Evolutionary conservation across 2,888 invertebrate species (phyloP), one percentile per base, ranked within the genome.

Genomic region (Coleophora flavipennella): DNA sequence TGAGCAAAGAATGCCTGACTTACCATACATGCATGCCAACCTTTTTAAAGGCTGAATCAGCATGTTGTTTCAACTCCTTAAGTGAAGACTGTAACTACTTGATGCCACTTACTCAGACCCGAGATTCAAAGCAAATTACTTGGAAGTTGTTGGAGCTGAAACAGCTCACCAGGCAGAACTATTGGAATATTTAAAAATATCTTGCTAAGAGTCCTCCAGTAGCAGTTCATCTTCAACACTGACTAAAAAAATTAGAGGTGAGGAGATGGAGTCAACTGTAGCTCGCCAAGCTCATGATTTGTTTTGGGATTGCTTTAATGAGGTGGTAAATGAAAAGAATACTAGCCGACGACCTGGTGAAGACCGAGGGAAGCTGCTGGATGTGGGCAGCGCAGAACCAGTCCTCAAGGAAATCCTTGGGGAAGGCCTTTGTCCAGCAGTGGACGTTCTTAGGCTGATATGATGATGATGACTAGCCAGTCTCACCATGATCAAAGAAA

Each of bases 291-390:
- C 41, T 44, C 45, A 45, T 38, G 46, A 52, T 36, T 48, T 40
- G n/a, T 46, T 49, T 46, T 48, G 46, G 49, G 37, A 51, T 34
- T 44, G 49, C 33, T 49, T 52, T 27, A 40, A 46, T 41, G 45
- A 50, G 42, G 49, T 49, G 35, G 46, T 47, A 45, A n/a, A n/a
- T n/a, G n/a, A n/a, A n/a, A 49, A 49, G 34, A 47, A 32, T 36
- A 43, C n/a, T n/a, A n/a, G n/a, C n/a, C n/a, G n/a, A n/a, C n/a
- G n/a, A n/a, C n/a, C n/a, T n/a, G n/a, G n/a, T n/a, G n/a, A n/a
- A n/a, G n/a, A n/a, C n/a, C n/a, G n/a, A n/a, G n/a, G n/a, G n/a
- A n/a, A n/a, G n/a, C n/a, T n/a, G n/a, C n/a, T n/a, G n/a, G n/a
- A n/a, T n/a, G n/a, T n/a, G n/a, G n/a, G n/a, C n/a, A n/a, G n/a